phyloP scores from a whole-genome alignment of 2,113 vertebrate genomes.

The Oreochromis spilurus region DNA sequence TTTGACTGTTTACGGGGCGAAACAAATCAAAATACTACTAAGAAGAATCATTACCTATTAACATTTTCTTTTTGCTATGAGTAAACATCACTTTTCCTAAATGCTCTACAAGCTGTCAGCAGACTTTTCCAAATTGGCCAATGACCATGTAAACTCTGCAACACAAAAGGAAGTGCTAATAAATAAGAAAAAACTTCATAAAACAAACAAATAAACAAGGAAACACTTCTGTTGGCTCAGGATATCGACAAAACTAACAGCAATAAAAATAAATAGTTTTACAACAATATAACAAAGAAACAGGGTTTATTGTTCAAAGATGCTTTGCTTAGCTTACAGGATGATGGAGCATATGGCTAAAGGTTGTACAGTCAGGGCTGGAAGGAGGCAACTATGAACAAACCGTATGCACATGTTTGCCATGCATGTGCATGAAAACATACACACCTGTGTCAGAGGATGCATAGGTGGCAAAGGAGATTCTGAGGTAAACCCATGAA shows the following conservation, averaged over 20 bases:
- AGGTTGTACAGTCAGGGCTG: neutral
- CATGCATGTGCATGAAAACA: neutral
- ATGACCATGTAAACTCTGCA: constrained; percentile 33
- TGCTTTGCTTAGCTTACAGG: neutral
- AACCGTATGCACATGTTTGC: neutral
- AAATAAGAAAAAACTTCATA: neutral
- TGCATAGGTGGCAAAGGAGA: constrained; percentile 47
- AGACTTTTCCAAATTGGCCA: constrained; percentile 4
- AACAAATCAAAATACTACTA: neutral
- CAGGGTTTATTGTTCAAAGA: neutral
- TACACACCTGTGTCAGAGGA: neutral
- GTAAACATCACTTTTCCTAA: neutral
- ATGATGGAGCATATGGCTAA: neutral
- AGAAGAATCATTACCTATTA: neutral
- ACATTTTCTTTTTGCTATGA: neutral
- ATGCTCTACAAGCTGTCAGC: constrained; percentile 3
- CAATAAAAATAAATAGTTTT: constrained; percentile 20
- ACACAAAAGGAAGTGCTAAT: constrained; percentile 13
- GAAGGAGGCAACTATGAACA: constrained; percentile 22
- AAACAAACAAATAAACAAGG: neutral
- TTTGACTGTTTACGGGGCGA: neutral
- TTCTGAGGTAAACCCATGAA: constrained; percentile 59
- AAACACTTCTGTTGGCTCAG: constrained; percentile 20
- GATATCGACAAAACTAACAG: neutral
- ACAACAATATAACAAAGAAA: neutral